These are phyloP conservation scores for Hydraecia micacea DNA, from an alignment of 2,888 invertebrate species.

Conservation along the genomic window DNA sequence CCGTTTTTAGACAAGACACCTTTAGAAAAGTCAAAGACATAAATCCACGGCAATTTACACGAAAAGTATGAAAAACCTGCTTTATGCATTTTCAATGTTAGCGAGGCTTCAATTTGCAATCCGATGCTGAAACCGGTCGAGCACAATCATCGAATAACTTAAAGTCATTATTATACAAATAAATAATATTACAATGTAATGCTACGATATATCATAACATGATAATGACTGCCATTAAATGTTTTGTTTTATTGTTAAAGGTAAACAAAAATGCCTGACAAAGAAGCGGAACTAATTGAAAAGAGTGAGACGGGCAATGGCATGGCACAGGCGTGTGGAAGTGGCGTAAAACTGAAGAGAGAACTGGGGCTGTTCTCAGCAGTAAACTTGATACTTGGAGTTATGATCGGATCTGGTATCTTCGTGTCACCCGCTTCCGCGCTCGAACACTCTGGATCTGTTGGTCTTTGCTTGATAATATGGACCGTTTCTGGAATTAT, in stretches of 20 bases:
- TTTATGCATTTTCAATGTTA: constrained; percentile 2
- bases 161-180: constrained; percentile 2
- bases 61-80: background rate
- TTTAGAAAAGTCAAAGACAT: background rate
- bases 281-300: constrained; percentile 71
- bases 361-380: constrained; percentile 95
- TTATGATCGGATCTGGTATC: constrained; percentile 97
- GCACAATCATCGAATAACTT: constrained; percentile 11
- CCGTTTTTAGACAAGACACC: constrained; percentile 15
- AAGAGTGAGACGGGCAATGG: constrained; percentile 72
- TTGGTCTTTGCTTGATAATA: constrained; percentile 94
- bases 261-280: constrained; percentile 74
- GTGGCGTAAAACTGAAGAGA: constrained; percentile 92
- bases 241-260: constrained; percentile 69
- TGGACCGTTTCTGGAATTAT: constrained; percentile 95
- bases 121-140: constrained; percentile 16
- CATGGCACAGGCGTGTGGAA: constrained; percentile 71
- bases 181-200: constrained; percentile 34
- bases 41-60: background rate
- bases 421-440: constrained; percentile 96
- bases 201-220: constrained; percentile 20
- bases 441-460: constrained; percentile 93
- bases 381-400: constrained; percentile 95
- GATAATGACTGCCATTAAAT: constrained; percentile 20
- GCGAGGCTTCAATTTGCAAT: constrained; percentile 23